A percentile compares a stretch with the other conserved stretches of the same genome.
phyloP scores from a whole-genome alignment of 37 sponge, comb jelly and placozoan species.

The Petrosia ficiformis region DNA sequence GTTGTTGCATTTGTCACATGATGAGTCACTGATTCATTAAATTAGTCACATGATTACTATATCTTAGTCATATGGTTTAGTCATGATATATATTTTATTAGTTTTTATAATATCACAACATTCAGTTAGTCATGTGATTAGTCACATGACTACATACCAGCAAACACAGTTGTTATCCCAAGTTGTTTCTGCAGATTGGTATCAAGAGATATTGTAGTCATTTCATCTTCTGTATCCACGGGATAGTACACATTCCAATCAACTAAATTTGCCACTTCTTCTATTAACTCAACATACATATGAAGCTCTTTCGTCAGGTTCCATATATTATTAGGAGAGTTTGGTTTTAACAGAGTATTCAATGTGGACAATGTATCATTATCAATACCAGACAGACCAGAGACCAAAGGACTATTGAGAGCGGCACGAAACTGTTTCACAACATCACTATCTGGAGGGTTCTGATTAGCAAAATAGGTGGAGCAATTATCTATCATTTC shows the following conservation, averaged over 20 bases:
- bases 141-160: not conserved
- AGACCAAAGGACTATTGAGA: not conserved
- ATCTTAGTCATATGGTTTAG: too few species aligned
- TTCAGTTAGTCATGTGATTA: too few species aligned
- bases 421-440: not conserved
- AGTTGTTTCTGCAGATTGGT: constrained; percentile 8
- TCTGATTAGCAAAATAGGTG: constrained; percentile 27
- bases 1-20: too few species aligned
- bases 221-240: constrained; percentile 13
- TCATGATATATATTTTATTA: too few species aligned
- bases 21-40: too few species aligned
- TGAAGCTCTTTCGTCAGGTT: not conserved
- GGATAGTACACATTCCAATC: constrained; percentile 76
- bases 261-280: not conserved
- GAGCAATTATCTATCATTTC: constrained; percentile 47
- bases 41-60: too few species aligned
- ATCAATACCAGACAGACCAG: not conserved
- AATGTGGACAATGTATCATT: not conserved
- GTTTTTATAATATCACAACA: too few species aligned
- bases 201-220: not conserved
- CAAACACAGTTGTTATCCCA: constrained; percentile 36
- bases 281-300: not conserved
- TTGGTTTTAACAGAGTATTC: constrained; percentile 28
- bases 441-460: constrained; percentile 12
- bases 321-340: constrained; percentile 55